These are phyloP conservation scores for Antechinus flavipes DNA, from an alignment of 2,113 vertebrate genomes.

Conservation along the genomic window DNA sequence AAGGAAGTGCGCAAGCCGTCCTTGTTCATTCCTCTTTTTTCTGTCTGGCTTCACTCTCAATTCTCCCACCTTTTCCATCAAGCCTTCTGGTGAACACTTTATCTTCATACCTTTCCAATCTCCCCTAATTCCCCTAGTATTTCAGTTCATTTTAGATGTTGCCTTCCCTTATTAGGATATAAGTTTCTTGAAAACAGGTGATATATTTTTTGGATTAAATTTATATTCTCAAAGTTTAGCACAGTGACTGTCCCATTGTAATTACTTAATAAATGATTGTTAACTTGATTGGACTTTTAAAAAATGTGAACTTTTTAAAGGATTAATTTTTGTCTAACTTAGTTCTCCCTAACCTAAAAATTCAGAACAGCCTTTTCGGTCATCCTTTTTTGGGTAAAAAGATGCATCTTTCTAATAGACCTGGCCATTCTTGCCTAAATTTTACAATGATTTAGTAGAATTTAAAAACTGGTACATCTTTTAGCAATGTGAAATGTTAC, in stretches of 20 bases:
- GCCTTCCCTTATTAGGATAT: not conserved
- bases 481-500: not conserved
- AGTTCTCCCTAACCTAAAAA: not conserved
- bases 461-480: not conserved
- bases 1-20: not conserved
- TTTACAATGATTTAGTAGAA: not conserved
- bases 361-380: not conserved
- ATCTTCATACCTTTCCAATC: not conserved
- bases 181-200: not conserved
- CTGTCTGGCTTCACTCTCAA: not conserved
- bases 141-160: not conserved
- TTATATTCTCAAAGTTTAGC: not conserved
- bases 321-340: not conserved
- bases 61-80: not conserved
- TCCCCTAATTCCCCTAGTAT: not conserved
- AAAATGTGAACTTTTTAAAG: not conserved
- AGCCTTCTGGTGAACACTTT: no score
- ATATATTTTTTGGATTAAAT: not conserved
- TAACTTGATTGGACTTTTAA: not conserved
- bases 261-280: not conserved
- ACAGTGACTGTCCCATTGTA: no score
- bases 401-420: not conserved
- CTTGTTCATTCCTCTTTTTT: not conserved
- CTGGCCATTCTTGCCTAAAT: not conserved
- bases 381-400: not conserved